phyloP scores from a whole-genome alignment of 2,113 vertebrate genomes.

The Pelmatolapia mariae region DNA sequence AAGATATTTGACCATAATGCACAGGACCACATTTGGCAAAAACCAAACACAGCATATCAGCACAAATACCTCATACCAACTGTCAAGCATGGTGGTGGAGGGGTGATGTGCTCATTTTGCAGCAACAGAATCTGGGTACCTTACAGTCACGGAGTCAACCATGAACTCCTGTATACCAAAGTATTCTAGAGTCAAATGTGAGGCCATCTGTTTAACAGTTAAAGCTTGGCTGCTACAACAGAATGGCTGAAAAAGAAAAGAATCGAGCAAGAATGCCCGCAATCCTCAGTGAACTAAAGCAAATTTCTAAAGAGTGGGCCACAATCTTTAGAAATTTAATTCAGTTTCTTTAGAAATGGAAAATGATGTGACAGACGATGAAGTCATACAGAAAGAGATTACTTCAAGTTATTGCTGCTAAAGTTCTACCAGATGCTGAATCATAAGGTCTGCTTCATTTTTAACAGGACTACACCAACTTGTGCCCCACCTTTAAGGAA shows the following conservation, averaged over 20 bases:
- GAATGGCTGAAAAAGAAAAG: background rate
- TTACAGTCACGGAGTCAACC: background rate
- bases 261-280: background rate
- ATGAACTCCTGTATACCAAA: background rate
- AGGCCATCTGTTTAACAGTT: background rate
- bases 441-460: background rate
- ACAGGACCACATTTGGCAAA: background rate
- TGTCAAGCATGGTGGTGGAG: background rate
- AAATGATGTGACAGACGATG: background rate
- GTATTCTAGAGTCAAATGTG: background rate
- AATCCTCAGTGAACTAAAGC: background rate
- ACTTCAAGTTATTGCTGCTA: background rate
- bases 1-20: background rate
- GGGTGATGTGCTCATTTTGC: background rate
- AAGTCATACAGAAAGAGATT: background rate
- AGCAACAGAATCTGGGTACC: background rate
- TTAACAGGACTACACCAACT: background rate
- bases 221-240: background rate
- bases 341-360: background rate
- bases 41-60: background rate
- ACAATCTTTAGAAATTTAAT: background rate
- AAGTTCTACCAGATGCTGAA: background rate
- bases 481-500: background rate
- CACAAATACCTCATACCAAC: background rate
- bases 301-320: background rate